Base-by-base conservation (phyloP, 2,888 invertebrate genomes). In the Macaria liturata region DNA sequence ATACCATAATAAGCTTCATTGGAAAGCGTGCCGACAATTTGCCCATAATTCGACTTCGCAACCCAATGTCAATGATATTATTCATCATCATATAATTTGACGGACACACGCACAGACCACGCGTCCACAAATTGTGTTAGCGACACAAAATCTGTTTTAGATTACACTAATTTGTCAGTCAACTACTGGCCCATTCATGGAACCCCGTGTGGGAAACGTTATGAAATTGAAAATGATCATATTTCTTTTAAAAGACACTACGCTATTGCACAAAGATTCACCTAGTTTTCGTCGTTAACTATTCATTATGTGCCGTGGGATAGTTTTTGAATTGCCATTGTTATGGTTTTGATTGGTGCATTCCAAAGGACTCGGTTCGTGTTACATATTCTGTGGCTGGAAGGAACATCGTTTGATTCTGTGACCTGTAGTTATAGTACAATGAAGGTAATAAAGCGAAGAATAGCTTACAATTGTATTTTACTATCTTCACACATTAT, bases 181-280 rank as follows among this genome's bases (percentile, higher is more conserved):
- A 76, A 80, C 79, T 78, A 74, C 70, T 70, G 68, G 76, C 70
- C 84, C 83, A 89, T 88, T 89, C 89, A 86, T 83, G 72, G 68
- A 61, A 59, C 69, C 76, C 75, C 76, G 82, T 89, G 91, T 91
- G 91, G 91, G 91, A 91, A 91, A 76, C 69, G 73, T 91, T 88
- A 86, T 88, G 91, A 91, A 91, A 91, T 91, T 90, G 88, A 88
- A 90, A 90, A 91, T 87, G 87, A 91, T 91, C 90, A 86, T 91
- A 90, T 91, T 90, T 91, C 90, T 91, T 91, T 88, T 87, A 90
- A 89, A 89, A 90, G 85, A 88, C 88, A 85, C 88, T 70, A 77
- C 80, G 74, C 84, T 79, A 82, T 91, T 91, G 91, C 91, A 91
- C 90, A 91, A 90, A 87, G 91, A 91, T 91, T 91, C 91, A 91